Base-by-base conservation (phyloP, 2,888 invertebrate species). In the Eupithecia subfuscata region DNA sequence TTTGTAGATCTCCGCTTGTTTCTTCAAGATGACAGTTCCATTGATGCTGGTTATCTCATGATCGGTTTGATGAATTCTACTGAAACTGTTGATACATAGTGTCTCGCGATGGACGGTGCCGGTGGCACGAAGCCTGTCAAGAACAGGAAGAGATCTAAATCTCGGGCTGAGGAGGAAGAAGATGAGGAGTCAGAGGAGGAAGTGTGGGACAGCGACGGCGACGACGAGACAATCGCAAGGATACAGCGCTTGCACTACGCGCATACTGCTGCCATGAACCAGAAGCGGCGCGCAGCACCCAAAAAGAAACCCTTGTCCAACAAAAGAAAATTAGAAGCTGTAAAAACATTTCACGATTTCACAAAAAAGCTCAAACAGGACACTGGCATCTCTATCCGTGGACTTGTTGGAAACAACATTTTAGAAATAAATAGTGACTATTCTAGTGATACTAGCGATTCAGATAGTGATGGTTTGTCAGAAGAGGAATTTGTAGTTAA, bases 321-420 rank as follows among this genome's bases (percentile, higher is more conserved):
- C 74, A 95, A 95, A 84, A 87, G 95, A 76, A 95, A 95, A 87
- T 88, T 95, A 88, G 95, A 95, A 90, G 95, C 95, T 45, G 94
- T 95, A 12, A 95, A 91, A 87, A 92, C 87, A 79, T 95, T 95
- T 81, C 95, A 95, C 81, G 89, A 95, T 82, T 95, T 95, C 82
- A 95, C 95, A 9, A 95, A 95, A 84, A 95, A 93, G 87, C 89
- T 95, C 30, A 95, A 95, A 86, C 91, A 95, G 84, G 95, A 95
- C 87, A 95, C 95, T 80, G 95, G 95, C 79, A 92, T 95, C 82
- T 88, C 89, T 75, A 95, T 95, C 80, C 91, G 93, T 79, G 93
- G 95, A 81, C 89, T 95, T 87, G 93, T 93, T 78, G 95, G 95
- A 78, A 92, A 92, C 81, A 92, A 94, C 84, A 86, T 95, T 78